Percentiles rank a stretch among this genome's conserved stretches.
Evolutionary conservation across 2,888 invertebrate species (phyloP).

Genomic region (Neoascia interrupta): DNA sequence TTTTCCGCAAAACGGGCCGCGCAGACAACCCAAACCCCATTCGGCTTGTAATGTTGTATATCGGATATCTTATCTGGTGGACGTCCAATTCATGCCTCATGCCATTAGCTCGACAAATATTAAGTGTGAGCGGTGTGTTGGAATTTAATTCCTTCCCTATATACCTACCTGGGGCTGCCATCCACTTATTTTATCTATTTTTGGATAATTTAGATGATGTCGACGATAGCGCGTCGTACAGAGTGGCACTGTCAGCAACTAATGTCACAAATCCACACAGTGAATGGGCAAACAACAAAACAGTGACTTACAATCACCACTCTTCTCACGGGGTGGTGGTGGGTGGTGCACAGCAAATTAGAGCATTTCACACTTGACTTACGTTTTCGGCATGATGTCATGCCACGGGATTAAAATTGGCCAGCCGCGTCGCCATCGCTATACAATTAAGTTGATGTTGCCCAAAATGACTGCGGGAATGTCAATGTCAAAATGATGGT

Average conservation of each 20-base stretch:
- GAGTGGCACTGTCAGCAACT: constrained; percentile 37
- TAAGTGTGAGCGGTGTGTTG: too few relatives aligned
- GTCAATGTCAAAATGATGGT: too few relatives aligned
- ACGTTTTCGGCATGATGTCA: constrained; percentile 44
- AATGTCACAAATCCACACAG: constrained; percentile 21
- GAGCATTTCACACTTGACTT: constrained; percentile 49
- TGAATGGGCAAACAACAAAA: constrained; percentile 12
- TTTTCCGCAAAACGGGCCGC: constrained; percentile 16
- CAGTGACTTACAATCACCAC: too few relatives aligned
- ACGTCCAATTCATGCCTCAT: constrained; percentile 27
- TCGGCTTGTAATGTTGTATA: constrained; percentile 1
- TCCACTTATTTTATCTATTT: constrained; percentile 10
- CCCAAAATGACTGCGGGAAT: too few relatives aligned
- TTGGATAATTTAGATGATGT: constrained; percentile 25
- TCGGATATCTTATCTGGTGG: constrained; percentile 46
- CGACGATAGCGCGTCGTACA: constrained; percentile 26
- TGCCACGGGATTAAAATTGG: neutral
- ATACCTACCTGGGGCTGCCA: neutral
- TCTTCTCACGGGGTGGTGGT: too few relatives aligned
- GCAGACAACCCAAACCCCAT: neutral
- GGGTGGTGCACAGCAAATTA: neutral
- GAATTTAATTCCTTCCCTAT: constrained; percentile 20
- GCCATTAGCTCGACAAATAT: constrained; percentile 36
- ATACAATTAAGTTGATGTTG: too few relatives aligned
- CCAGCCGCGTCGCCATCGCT: neutral